Percentiles rank a stretch among this genome's conserved stretches.
Conservation (phyloP, 2,888 invertebrate genomes). For the Hypselothyrea guttata region DNA sequence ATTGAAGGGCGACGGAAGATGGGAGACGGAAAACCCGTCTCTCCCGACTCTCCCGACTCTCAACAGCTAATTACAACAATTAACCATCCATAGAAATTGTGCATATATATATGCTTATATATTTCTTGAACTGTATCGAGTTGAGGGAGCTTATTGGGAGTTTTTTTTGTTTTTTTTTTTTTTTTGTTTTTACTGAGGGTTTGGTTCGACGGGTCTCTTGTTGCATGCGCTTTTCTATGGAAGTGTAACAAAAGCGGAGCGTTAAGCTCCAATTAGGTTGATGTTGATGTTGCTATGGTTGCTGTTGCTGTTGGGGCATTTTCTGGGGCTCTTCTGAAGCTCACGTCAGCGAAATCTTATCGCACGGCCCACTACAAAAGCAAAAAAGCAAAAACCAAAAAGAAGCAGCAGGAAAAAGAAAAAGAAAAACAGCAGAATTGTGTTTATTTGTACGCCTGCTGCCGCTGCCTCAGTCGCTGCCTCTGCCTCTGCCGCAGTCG, state of each 20-base stretch:
- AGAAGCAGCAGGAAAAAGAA: constrained; percentile 45
- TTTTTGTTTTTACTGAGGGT: constrained; percentile 15
- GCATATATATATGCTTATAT: too few species aligned
- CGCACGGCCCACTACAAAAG: constrained; percentile 46
- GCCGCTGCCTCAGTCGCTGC: constrained; percentile 18
- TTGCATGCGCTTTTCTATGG: constrained; percentile 76
- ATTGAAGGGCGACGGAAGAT: too few species aligned
- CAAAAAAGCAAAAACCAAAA: too few species aligned
- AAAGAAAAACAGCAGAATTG: constrained; percentile 58
- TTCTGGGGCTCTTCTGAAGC: constrained; percentile 39
- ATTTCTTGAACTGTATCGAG: constrained; percentile 38
- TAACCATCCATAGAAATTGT: constrained; percentile 36
- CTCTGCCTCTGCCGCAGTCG: constrained; percentile 14
- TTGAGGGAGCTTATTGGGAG: constrained; percentile 22
- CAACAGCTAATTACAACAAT: constrained; percentile 37
- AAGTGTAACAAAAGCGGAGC: constrained; percentile 72
- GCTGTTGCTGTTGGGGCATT: constrained; percentile 36
- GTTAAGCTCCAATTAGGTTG: constrained; percentile 76
- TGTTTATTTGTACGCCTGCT: constrained; percentile 67
- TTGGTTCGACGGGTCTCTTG: constrained; percentile 72
- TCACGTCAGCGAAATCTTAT: constrained; percentile 78
- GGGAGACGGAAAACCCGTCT: too few species aligned
- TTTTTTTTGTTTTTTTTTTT: constrained; percentile 9
- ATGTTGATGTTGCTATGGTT: constrained; percentile 34
- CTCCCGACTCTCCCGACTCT: neutral